Conservation (phyloP, 2,888 invertebrate genomes). For the Stenodema calcarata region DNA sequence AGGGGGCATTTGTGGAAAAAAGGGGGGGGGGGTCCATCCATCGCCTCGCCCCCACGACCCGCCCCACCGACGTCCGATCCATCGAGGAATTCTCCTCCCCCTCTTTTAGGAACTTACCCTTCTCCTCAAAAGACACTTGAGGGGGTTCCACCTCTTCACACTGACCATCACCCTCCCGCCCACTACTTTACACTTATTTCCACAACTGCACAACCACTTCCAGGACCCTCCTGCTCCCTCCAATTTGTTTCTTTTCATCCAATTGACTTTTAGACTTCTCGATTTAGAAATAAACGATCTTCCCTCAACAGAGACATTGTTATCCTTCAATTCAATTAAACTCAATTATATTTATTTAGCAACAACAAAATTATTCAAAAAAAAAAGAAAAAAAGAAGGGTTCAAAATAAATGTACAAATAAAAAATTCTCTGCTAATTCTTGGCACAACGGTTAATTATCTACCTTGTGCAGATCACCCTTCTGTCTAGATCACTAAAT, state of each 20-base stretch:
- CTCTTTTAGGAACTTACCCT: not conserved
- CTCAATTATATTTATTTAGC: too few relatives aligned
- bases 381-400: too few relatives aligned
- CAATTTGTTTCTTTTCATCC: slow-evolving; percentile 25
- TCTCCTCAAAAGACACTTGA: not conserved
- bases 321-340: not conserved
- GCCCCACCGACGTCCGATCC: not conserved
- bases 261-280: slow-evolving; percentile 12
- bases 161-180: not conserved
- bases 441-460: too few relatives aligned
- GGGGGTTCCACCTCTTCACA: not conserved
- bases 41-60: not conserved
- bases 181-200: not conserved
- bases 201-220: not conserved
- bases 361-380: too few relatives aligned
- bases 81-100: not conserved
- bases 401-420: too few relatives aligned
- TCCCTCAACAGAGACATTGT: not conserved
- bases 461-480: too few relatives aligned
- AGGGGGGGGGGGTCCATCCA: not conserved
- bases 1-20: too few relatives aligned
- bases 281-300: not conserved
- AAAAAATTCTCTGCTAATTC: too few relatives aligned
- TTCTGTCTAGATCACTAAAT: too few relatives aligned
- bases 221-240: not conserved